phyloP scores from a whole-genome alignment of 2,888 invertebrate genomes.

The Cantharis nigra region DNA sequence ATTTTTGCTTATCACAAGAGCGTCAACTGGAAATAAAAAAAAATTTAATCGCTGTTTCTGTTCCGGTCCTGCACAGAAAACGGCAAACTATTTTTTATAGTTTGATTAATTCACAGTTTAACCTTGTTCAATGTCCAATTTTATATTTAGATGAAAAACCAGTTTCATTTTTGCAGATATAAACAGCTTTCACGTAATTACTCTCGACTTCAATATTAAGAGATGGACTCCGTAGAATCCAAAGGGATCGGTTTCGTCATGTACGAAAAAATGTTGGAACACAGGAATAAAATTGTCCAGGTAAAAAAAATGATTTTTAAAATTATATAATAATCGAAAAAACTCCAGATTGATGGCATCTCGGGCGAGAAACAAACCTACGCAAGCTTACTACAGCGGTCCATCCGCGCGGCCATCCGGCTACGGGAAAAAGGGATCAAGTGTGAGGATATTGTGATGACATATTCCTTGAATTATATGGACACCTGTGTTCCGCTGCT shows the following conservation, averaged over 20 bases:
- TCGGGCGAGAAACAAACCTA: conserved; percentile 46
- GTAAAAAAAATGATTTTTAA: background rate
- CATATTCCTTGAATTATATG: conserved; percentile 57
- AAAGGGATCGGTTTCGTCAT: background rate
- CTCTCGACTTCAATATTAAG: background rate
- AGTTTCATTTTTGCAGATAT: background rate
- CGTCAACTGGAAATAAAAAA: no score
- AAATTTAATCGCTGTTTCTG: no score
- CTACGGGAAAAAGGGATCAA: conserved; percentile 47
- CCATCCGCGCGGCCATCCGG: background rate
- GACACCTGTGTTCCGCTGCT: conserved; percentile 56
- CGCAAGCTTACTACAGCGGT: conserved; percentile 37
- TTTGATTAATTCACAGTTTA: background rate
- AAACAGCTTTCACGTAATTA: background rate
- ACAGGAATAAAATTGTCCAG: background rate
- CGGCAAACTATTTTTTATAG: background rate
- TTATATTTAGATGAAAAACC: background rate
- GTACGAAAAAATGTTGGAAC: background rate
- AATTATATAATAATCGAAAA: background rate
- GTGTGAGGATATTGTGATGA: conserved; percentile 55
- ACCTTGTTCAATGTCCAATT: background rate
- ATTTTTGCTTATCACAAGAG: no score
- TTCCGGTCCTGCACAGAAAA: background rate
- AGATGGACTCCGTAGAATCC: background rate
- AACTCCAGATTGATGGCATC: conserved; percentile 10